These are phyloP conservation scores for Sitta europaea DNA, from an alignment of 2,113 vertebrate genomes.

Conservation along the genomic window DNA sequence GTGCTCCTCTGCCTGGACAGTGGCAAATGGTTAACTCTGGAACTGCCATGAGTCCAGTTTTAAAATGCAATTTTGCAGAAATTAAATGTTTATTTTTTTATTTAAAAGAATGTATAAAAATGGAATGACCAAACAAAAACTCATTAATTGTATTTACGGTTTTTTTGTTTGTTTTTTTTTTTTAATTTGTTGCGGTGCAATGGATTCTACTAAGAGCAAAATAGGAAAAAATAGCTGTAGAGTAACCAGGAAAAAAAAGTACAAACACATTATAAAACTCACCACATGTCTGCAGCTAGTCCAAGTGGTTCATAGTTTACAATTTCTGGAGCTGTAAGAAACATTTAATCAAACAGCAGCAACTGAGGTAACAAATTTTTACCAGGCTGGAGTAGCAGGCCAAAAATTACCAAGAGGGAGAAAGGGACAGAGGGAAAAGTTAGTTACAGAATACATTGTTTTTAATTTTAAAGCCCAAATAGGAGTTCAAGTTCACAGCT, in stretches of 20 bases:
- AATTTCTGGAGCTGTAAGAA: constrained; percentile 95
- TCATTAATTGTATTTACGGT: neutral
- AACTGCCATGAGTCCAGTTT: neutral
- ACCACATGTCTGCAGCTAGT: constrained; percentile 97
- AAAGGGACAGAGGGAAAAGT: neutral
- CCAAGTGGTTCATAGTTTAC: constrained; percentile 95
- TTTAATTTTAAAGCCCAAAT: neutral
- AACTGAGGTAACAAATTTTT: neutral
- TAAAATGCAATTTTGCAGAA: neutral
- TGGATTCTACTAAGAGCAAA: neutral
- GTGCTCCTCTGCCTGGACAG: neutral
- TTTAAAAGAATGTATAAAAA: neutral
- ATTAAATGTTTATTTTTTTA: neutral
- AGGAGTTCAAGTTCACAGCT: neutral
- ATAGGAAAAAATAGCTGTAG: neutral
- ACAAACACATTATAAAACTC: constrained; percentile 42
- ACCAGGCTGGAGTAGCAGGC: neutral
- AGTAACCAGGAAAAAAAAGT: neutral
- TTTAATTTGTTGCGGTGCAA: neutral
- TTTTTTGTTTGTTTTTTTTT: neutral
- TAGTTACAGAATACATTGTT: neutral
- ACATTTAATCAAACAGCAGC: neutral
- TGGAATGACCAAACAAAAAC: neutral
- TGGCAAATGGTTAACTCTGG: neutral
- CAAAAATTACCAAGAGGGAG: neutral